Evolutionary conservation across 2,113 vertebrate genomes (phyloP).

Genomic region (Varanus komodoensis): DNA sequence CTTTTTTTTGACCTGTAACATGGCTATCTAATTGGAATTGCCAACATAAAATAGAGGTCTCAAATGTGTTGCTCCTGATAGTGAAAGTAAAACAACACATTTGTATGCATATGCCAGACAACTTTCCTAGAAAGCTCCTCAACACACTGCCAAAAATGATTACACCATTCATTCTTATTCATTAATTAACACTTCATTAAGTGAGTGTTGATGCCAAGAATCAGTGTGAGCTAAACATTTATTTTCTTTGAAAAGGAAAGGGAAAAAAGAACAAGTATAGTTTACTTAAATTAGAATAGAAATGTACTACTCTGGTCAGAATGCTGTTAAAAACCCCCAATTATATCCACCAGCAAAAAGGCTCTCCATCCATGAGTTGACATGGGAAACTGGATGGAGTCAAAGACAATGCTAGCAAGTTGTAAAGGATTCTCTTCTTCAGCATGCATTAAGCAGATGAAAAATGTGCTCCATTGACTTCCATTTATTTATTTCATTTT

Average conservation of each 20-base stretch:
- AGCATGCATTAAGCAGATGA: not conserved
- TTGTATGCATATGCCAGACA: not conserved
- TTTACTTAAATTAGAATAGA: constrained; percentile 8
- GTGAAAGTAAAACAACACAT: constrained; percentile 9
- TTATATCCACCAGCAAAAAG: not conserved
- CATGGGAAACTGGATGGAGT: not conserved
- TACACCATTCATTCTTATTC: constrained; percentile 31
- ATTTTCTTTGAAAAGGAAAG: constrained; percentile 20
- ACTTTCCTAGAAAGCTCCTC: constrained; percentile 14
- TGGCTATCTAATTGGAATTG: not conserved
- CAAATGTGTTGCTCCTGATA: not conserved
- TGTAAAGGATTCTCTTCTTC: not conserved
- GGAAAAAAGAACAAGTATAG: not conserved
- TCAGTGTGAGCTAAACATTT: constrained; percentile 35
- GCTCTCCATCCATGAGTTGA: not conserved
- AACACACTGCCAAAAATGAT: constrained; percentile 14
- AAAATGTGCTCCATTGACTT: too few relatives aligned
- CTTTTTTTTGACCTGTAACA: not conserved
- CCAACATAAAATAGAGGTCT: not conserved
- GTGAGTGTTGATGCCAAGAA: constrained; percentile 36
- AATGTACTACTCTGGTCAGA: constrained; percentile 1
- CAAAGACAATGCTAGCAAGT: too few relatives aligned
- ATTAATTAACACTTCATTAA: constrained; percentile 40
- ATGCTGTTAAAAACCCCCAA: not conserved
- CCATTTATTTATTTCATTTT: too few relatives aligned